Base-by-base conservation (phyloP, 2,888 invertebrate species). In the Mythimna albipuncta region DNA sequence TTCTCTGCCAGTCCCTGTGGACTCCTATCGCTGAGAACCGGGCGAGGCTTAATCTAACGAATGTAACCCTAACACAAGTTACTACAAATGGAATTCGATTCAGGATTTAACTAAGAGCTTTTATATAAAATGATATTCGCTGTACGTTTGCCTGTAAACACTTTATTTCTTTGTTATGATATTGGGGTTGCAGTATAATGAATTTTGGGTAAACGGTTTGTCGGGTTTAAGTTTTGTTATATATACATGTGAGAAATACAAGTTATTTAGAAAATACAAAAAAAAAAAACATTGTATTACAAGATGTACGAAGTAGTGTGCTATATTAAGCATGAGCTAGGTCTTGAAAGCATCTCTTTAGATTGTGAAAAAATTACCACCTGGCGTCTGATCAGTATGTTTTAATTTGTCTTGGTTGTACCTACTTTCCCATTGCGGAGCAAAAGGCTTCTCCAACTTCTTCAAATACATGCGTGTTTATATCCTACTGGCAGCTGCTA, bases 71-170 rank as follows among this genome's bases (percentile, higher is more conserved):
- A 91, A 93, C 93, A 93, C 93, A 92, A 93, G 92, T 94, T 93
- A 93, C 92, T 93, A 93, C 93, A 94, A 94, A 94, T 94, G 92
- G 93, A 93, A 94, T 94, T 92, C 94, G 93, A 95, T 95, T 92
- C 91, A 87, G 91, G 92, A 92, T 93, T 94, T 94, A 94, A 94
- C 94, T 94, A 94, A 94, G 89, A 91, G 91, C 91, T 91, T 91
- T 90, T 89, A 84, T 87, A 82, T 85, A 72, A 87, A 87, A 89
- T 88, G 85, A 88, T 87, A 90, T 80, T 85, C 72, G 79, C 54
- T 79, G 76, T 78, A 81, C 44, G 61, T 81, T 81, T 70, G 63
- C 66, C 47, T 59, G 75, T 72, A 74, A 82, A 82, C 77, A 69
- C n/a, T 84, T 78, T 78, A 70, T 79, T 73, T 79, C 66, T 70